Percentiles rank a stretch among this genome's conserved stretches.
phyloP scores from a whole-genome alignment of 1,140 invertebrate genomes.

The Bactericera cockerelli region DNA sequence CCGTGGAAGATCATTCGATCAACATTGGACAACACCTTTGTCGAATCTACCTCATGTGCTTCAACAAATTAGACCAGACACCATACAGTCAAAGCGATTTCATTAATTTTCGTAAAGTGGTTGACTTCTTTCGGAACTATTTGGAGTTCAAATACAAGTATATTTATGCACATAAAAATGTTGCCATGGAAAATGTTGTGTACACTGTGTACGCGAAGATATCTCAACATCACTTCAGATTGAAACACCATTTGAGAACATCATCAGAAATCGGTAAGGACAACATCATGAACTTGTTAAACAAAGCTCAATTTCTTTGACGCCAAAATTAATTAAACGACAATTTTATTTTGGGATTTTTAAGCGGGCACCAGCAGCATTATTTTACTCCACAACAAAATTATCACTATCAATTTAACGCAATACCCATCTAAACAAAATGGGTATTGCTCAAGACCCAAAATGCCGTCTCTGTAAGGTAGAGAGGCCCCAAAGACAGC shows the following conservation, averaged over 20 bases:
- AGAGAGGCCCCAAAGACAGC: too few species aligned
- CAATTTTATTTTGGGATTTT: neutral
- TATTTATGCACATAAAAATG: too few species aligned
- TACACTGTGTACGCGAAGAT: neutral
- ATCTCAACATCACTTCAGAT: constrained; percentile 7
- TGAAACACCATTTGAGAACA: constrained; percentile 1
- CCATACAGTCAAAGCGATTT: too few species aligned
- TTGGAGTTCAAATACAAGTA: too few species aligned
- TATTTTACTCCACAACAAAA: neutral
- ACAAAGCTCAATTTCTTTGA: neutral
- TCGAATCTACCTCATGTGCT: too few species aligned
- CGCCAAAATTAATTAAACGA: neutral
- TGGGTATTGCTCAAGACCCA: neutral
- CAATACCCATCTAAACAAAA: neutral
- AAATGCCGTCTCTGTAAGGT: neutral
- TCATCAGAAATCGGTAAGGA: neutral
- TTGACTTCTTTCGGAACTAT: too few species aligned
- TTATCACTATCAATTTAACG: neutral
- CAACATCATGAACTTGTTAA: too few species aligned
- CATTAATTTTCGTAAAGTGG: too few species aligned
- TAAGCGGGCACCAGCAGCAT: neutral
- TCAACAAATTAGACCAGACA: too few species aligned
- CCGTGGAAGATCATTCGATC: too few species aligned
- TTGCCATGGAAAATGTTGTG: constrained; percentile 1
- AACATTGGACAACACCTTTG: too few species aligned